Base-by-base conservation (phyloP, 1,140 invertebrate genomes). In the Maniola jurtina region DNA sequence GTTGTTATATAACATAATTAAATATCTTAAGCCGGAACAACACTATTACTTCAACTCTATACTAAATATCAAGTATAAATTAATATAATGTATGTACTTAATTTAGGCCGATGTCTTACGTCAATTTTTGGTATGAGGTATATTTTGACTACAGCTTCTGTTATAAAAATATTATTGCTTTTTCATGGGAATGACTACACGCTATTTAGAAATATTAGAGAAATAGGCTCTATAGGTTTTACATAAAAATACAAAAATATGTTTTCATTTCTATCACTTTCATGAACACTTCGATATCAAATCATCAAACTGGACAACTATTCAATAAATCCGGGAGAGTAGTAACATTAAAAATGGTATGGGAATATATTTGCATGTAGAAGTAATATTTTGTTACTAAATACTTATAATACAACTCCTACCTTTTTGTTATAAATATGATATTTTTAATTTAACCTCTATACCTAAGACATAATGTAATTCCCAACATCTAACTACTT, bases 241-340 rank as follows among this genome's bases (percentile, higher is more conserved):
- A 80, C 76, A 81, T 82, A 83, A 82, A 82, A 74, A 83, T 89
- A 89, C 75, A 89, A 89, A 89, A 89, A 89, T 89, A 89, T 84
- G 73, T 83, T 52, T 72, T 79, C 67, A 72, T 72, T 76, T 89
- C 84, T 89, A 88, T 86, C 83, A 89, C 83, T 79, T 84, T 83
- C 59, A 83, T 89, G 87, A 89, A 89, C 87, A 89, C 87, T 80
- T 87, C 65, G 71, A 82, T 79, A 81, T 80, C 38, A 68, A 68
- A 68, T 81, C 71, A 76, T 72, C 59, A 64, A 57, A 64, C 34
- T 70, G 71, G 71, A 69, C 71, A 70, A 52, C 67, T 68, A 68
- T 68, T 66, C 54, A 50, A 62, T 58, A 57, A 57, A 65, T 50
- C 54, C 59, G 66, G 60, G 61, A 42, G 48, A 36, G 45, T 55